A percentile compares a stretch with the other conserved stretches of the same genome.
phyloP scores from a whole-genome alignment of 2,888 invertebrate genomes.

The Eurytoma californica region DNA sequence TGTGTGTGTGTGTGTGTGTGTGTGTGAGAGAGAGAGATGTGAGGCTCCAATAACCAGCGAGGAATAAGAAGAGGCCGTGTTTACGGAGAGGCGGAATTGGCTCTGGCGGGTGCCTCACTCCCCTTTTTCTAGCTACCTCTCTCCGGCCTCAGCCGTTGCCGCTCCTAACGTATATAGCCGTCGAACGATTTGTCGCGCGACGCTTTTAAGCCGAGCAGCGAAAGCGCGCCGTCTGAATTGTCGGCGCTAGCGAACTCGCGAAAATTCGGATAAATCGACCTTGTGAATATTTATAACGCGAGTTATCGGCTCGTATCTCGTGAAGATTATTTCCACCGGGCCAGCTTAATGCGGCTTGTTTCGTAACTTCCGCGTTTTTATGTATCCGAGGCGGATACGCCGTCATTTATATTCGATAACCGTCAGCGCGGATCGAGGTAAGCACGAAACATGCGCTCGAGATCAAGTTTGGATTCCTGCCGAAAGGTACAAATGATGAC shows the following conservation, averaged over 20 bases:
- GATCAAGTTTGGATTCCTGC: no score
- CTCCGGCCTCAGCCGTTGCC: not conserved
- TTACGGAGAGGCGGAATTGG: constrained; percentile 9
- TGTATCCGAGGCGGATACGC: no score
- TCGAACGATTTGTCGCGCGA: not conserved
- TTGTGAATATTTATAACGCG: not conserved
- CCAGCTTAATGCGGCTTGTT: no score
- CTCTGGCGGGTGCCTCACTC: not conserved
- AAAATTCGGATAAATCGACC: not conserved
- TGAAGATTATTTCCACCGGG: no score
- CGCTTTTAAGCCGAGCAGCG: not conserved
- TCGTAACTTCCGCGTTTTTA: no score
- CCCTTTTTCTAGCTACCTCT: not conserved
- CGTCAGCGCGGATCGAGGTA: no score
- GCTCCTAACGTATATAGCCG: not conserved
- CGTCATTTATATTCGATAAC: no score
- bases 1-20: no score
- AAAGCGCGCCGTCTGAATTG: not conserved
- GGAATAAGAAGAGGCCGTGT: constrained; percentile 7
- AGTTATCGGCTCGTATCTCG: not conserved
- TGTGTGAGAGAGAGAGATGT: no score
- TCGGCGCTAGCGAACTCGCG: not conserved
- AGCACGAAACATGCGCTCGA: no score
- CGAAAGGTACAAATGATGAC: no score
- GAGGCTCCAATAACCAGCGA: not conserved